These are phyloP conservation scores for Okapia johnstoni DNA, from an alignment of 2,113 vertebrate genomes.

Conservation along the genomic window DNA sequence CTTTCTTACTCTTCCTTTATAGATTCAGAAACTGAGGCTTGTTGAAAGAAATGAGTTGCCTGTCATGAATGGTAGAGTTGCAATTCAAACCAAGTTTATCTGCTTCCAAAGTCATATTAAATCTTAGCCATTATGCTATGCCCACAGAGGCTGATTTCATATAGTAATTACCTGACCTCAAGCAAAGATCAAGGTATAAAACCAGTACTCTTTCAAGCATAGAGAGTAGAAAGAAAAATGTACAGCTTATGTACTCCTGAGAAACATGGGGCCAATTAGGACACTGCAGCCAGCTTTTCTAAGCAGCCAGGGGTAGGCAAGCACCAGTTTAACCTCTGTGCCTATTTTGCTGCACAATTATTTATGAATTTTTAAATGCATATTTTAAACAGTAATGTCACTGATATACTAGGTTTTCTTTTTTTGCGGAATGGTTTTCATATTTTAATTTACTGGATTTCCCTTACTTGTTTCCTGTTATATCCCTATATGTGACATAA, in stretches of 20 bases:
- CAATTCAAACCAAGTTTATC: not conserved
- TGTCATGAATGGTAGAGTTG: not conserved
- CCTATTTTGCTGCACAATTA: not conserved
- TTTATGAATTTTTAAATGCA: not conserved
- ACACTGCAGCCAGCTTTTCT: not conserved
- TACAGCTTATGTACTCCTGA: not conserved
- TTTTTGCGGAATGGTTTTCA: not conserved
- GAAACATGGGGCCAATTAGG: not conserved
- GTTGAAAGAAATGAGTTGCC: not conserved
- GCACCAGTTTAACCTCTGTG: not conserved
- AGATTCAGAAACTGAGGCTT: not conserved
- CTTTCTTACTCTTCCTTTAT: not conserved
- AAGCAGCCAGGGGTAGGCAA: not conserved
- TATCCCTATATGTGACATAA: not conserved
- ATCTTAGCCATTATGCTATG: not conserved
- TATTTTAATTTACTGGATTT: slow-evolving; percentile 10
- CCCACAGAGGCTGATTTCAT: not conserved
- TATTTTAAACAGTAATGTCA: not conserved
- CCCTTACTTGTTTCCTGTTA: not conserved
- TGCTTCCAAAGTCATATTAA: not conserved
- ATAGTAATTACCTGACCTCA: slow-evolving; percentile 11
- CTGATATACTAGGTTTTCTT: not conserved
- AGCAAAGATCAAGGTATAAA: slow-evolving; percentile 11
- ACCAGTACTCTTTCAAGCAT: not conserved
- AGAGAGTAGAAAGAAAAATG: not conserved